These are phyloP conservation scores for Leucoraja ocellata DNA, from an alignment of 2,797 vertebrate genomes.

Conservation along the genomic window DNA sequence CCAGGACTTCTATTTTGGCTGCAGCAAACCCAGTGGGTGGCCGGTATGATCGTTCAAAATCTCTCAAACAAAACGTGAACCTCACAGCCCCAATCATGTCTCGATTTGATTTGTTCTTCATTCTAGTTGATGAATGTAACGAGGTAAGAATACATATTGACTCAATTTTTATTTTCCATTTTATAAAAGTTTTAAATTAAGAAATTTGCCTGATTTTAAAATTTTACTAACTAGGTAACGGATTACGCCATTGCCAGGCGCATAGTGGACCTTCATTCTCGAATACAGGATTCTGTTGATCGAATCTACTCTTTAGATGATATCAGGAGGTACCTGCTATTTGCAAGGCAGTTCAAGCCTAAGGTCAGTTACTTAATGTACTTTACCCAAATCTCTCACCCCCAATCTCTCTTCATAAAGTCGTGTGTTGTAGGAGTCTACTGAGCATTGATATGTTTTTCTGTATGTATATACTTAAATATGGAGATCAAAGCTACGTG, in stretches of 20 bases:
- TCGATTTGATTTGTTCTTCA: conserved; percentile 97
- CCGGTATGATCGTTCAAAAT: conserved; percentile 91
- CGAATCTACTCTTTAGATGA: conserved; percentile 88
- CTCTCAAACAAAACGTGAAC: conserved; percentile 94
- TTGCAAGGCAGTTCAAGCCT: conserved; percentile 94
- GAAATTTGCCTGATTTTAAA: neutral
- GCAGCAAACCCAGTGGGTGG: conserved; percentile 89
- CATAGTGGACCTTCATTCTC: conserved; percentile 90
- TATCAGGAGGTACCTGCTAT: conserved; percentile 89
- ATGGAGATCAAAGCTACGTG: too few relatives aligned
- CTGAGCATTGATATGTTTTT: neutral
- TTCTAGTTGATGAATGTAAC: conserved; percentile 95
- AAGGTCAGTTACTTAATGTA: conserved; percentile 63
- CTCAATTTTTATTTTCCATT: neutral
- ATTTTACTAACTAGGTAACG: conserved; percentile 67
- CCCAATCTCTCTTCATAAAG: too few relatives aligned
- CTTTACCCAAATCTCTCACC: too few relatives aligned
- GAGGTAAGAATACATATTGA: conserved; percentile 62
- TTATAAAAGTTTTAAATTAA: neutral
- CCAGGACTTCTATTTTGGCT: conserved; percentile 93
- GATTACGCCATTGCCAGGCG: conserved; percentile 95
- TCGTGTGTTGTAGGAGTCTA: neutral
- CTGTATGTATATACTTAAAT: too few relatives aligned
- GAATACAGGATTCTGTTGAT: conserved; percentile 83
- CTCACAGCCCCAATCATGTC: conserved; percentile 95